Conservation (phyloP, 2,888 invertebrate species). For the Tenthredo distinguenda region DNA sequence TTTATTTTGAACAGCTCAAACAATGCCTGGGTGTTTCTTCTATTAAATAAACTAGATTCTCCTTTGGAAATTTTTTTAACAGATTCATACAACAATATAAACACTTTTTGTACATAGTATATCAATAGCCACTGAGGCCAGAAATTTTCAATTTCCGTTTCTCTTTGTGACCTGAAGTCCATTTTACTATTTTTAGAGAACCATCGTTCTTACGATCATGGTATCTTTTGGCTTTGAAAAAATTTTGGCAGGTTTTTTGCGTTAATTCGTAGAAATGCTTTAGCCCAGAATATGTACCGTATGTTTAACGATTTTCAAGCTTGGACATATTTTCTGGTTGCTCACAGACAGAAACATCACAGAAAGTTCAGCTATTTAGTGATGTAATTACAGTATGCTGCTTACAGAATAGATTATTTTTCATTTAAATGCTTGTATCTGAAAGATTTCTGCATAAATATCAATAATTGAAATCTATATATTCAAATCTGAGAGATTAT, state of each 20-base stretch:
- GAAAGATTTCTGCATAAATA: background rate
- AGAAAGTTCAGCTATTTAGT: background rate
- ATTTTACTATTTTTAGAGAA: background rate
- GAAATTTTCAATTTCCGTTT: background rate
- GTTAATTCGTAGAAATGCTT: background rate
- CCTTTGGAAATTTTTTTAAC: background rate
- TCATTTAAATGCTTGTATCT: background rate
- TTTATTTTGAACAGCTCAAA: background rate
- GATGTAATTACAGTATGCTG: background rate
- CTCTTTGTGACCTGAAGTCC: background rate
- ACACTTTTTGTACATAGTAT: background rate
- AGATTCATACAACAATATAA: background rate
- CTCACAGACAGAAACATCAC: background rate
- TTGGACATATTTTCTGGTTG: conserved; percentile 1
- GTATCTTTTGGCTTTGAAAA: background rate
- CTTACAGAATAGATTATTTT: background rate
- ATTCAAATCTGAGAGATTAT: background rate
- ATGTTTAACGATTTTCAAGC: background rate
- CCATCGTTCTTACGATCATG: background rate
- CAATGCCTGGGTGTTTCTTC: background rate
- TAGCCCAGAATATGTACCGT: background rate
- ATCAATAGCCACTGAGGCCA: background rate
- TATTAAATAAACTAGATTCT: background rate
- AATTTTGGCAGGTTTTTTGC: background rate
- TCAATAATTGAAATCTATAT: background rate